phyloP scores from a whole-genome alignment of 2,888 invertebrate species.

The Neoaliturus tenellus region DNA sequence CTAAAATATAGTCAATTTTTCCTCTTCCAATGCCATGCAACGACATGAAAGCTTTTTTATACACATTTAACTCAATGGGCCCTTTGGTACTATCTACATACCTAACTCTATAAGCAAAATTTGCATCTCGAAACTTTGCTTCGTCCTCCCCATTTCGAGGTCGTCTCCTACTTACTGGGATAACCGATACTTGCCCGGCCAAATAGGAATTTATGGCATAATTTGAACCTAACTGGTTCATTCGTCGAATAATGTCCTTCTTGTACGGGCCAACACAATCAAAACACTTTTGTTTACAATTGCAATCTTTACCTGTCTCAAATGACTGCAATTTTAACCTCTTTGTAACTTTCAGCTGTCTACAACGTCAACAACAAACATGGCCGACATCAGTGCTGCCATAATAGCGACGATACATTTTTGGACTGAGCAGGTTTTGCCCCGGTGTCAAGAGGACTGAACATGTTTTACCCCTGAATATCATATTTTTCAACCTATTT shows the following conservation, averaged over 20 bases:
- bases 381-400: too few species aligned
- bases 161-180: slow-evolving; percentile 47
- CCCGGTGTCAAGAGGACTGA: too few species aligned
- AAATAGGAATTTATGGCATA: slow-evolving; percentile 41
- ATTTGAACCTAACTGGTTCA: slow-evolving; percentile 37
- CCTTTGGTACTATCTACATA: not conserved
- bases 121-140: slow-evolving; percentile 53
- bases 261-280: slow-evolving; percentile 29
- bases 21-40: slow-evolving; percentile 50
- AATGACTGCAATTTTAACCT: slow-evolving; percentile 37
- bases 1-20: slow-evolving; percentile 32
- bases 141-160: slow-evolving; percentile 39
- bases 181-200: slow-evolving; percentile 38
- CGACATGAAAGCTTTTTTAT: slow-evolving; percentile 22
- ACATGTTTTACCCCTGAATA: too few species aligned
- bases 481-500: too few species aligned
- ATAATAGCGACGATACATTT: too few species aligned
- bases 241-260: slow-evolving; percentile 27
- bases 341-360: too few species aligned
- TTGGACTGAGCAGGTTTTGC: too few species aligned
- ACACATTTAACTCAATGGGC: not conserved
- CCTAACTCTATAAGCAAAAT: slow-evolving; percentile 48
- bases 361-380: too few species aligned
- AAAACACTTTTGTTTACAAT: slow-evolving; percentile 41
- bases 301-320: slow-evolving; percentile 55